A percentile compares a stretch with the other conserved stretches of the same genome.
phyloP scores from a whole-genome alignment of 2,888 invertebrate species.

The Dynastes tityus region DNA sequence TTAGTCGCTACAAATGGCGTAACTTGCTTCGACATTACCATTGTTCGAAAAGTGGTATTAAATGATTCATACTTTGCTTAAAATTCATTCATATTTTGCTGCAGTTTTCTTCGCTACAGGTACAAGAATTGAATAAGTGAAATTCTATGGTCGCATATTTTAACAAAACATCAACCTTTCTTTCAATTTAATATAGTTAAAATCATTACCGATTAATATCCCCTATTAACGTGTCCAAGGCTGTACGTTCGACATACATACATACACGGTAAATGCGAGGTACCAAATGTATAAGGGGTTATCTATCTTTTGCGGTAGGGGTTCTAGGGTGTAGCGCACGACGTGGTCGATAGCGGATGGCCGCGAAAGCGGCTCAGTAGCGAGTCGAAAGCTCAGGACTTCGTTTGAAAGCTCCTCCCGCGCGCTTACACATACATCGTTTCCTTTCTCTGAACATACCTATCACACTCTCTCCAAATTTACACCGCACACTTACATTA shows the following conservation, averaged over 20 bases:
- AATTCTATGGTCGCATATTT: no score
- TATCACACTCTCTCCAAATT: background rate
- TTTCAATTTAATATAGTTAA: no score
- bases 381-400: conserved; percentile 62
- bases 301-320: conserved; percentile 62
- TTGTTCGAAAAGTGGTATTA: no score
- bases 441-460: conserved; percentile 52
- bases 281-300: conserved; percentile 49
- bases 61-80: no score
- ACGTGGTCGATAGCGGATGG: conserved; percentile 64
- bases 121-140: no score
- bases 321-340: conserved; percentile 61
- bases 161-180: no score
- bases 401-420: conserved; percentile 57
- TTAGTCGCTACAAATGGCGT: no score
- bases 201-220: no score
- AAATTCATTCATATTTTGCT: no score
- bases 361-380: conserved; percentile 61
- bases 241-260: conserved; percentile 7
- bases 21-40: no score
- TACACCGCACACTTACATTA: background rate
- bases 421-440: conserved; percentile 45
- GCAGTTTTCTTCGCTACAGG: no score
- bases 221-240: background rate
- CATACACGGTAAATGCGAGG: conserved; percentile 26